Conservation (phyloP, 1,140 invertebrate species). For the Aplysia californica region DNA sequence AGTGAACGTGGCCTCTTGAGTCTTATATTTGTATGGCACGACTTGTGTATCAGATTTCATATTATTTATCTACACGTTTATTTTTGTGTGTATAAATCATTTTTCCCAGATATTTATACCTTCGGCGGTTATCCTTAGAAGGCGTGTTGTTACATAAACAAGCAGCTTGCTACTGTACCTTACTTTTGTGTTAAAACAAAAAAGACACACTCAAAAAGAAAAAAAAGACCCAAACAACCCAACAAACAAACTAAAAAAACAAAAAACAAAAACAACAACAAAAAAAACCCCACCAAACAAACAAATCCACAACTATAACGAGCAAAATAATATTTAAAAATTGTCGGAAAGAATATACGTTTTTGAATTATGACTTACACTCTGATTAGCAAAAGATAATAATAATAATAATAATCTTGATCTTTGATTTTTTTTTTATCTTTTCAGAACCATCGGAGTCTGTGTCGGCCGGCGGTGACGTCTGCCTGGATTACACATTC, state of each 20-base stretch:
- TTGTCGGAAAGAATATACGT: not conserved
- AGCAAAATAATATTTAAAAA: not conserved
- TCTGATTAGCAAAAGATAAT: not conserved
- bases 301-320: not conserved
- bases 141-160: too few relatives aligned
- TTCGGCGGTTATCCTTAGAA: too few relatives aligned
- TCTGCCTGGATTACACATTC: conserved; percentile 4
- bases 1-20: not conserved
- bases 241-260: too few relatives aligned
- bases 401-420: not conserved
- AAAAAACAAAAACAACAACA: too few relatives aligned
- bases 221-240: too few relatives aligned
- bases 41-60: not conserved
- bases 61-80: too few relatives aligned
- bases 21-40: conserved; percentile 4
- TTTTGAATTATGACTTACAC: not conserved
- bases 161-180: too few relatives aligned
- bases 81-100: too few relatives aligned
- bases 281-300: too few relatives aligned
- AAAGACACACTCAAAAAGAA: too few relatives aligned
- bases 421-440: not conserved
- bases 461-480: not conserved
- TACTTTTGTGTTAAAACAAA: too few relatives aligned
- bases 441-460: not conserved
- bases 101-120: too few relatives aligned